Percentiles rank a stretch among this genome's conserved stretches.
These are phyloP conservation scores for Drosophila eugracilis DNA, from an alignment of 1,140 invertebrate genomes.

Conservation along the genomic window DNA sequence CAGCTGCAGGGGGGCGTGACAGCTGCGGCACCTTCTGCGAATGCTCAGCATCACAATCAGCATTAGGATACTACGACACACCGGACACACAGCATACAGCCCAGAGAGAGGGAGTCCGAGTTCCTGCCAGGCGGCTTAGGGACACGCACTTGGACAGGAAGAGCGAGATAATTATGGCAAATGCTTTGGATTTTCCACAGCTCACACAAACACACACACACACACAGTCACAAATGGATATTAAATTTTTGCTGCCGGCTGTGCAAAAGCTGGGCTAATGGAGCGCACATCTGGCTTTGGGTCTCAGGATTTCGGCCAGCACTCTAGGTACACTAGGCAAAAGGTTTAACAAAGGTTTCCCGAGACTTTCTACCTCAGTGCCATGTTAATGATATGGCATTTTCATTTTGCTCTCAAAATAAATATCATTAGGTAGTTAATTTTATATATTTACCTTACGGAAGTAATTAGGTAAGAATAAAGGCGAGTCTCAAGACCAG, in stretches of 20 bases:
- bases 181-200: constrained; percentile 35
- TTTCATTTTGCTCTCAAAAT: constrained; percentile 28
- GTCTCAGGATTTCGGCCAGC: no score
- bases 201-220: no score
- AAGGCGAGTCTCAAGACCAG: not conserved
- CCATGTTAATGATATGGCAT: constrained; percentile 28
- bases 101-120: no score
- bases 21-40: constrained; percentile 18
- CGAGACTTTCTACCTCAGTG: not conserved
- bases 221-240: constrained; percentile 62
- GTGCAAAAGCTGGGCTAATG: constrained; percentile 30
- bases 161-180: constrained; percentile 52
- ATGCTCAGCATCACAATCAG: constrained; percentile 45
- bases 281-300: constrained; percentile 21
- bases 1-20: constrained; percentile 15
- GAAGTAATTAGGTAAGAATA: constrained; percentile 34
- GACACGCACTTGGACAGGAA: constrained; percentile 2
- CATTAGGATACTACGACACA: no score
- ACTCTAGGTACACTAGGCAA: no score
- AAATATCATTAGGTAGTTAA: constrained; percentile 51
- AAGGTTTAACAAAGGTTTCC: constrained; percentile 14
- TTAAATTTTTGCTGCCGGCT: constrained; percentile 45
- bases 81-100: not conserved
- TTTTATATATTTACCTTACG: constrained; percentile 44
- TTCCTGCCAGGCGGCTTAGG: constrained; percentile 5